Evolutionary conservation across 2,888 invertebrate species (phyloP).

Genomic region (Chalcis sispes): DNA sequence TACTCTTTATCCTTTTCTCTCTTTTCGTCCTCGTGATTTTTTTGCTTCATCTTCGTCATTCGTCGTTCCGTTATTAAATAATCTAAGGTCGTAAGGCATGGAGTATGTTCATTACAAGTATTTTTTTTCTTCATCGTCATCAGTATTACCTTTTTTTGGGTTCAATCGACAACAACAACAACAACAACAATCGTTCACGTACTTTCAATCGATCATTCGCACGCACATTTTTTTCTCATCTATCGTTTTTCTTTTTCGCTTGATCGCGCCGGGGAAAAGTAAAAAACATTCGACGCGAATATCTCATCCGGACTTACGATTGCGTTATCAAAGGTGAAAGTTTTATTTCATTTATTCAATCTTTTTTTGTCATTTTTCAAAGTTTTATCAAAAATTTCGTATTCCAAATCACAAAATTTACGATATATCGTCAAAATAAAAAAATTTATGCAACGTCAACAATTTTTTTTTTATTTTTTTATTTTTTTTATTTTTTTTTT

Average conservation of each 20-base stretch:
- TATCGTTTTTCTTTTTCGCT: not conserved
- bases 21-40: not conserved
- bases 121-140: constrained; percentile 33
- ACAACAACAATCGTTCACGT: constrained; percentile 23
- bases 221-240: not conserved
- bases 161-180: constrained; percentile 5
- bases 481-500: too few relatives aligned
- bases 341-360: too few relatives aligned
- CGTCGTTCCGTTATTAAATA: constrained; percentile 61
- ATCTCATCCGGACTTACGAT: too few relatives aligned
- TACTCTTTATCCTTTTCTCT: not conserved
- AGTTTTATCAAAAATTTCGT: too few relatives aligned
- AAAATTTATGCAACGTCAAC: constrained; percentile 22
- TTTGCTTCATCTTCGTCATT: constrained; percentile 45
- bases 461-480: not conserved
- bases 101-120: constrained; percentile 69
- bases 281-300: too few relatives aligned
- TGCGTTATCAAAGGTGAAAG: not conserved
- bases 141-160: constrained; percentile 36
- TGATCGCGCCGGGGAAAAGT: constrained; percentile 17
- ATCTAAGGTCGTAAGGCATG: constrained; percentile 75
- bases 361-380: not conserved
- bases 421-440: constrained; percentile 21
- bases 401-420: constrained; percentile 16
- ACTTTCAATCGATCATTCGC: constrained; percentile 18